Percentiles rank a stretch among this genome's conserved stretches.
These are phyloP conservation scores for Pachypanchax playfairii DNA, from an alignment of 2,113 vertebrate species.

Conservation along the genomic window DNA sequence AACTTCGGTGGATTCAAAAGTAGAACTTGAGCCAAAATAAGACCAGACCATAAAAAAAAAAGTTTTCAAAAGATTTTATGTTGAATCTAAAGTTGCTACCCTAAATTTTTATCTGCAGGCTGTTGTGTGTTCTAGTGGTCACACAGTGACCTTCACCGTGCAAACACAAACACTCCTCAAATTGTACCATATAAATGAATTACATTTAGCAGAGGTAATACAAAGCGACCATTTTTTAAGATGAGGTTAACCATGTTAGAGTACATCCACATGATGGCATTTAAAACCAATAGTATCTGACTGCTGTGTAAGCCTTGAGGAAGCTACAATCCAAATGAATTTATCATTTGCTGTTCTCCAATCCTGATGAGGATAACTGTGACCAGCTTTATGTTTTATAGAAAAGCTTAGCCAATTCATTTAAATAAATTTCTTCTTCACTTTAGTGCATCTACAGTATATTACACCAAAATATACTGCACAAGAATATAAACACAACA, in stretches of 20 bases:
- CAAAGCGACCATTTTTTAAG: conserved; percentile 31
- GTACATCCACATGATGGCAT: conserved; percentile 29
- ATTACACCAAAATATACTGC: no score
- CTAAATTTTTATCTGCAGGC: conserved; percentile 2
- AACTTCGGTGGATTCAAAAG: neutral
- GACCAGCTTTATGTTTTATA: conserved; percentile 11
- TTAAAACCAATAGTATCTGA: conserved; percentile 45
- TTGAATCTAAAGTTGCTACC: neutral
- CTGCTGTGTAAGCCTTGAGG: conserved; percentile 23
- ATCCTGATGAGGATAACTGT: neutral
- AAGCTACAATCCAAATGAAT: conserved; percentile 13
- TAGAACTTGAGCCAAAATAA: neutral
- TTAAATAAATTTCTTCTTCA: no score
- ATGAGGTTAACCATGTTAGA: conserved; percentile 23
- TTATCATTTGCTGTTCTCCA: conserved; percentile 28
- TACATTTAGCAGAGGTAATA: conserved; percentile 19
- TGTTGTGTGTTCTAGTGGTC: neutral
- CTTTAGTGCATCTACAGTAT: no score
- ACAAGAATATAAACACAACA: no score
- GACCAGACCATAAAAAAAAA: neutral
- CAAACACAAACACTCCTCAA: conserved; percentile 2
- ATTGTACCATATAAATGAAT: conserved; percentile 19
- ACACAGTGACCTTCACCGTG: no score
- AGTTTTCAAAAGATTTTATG: conserved; percentile 19
- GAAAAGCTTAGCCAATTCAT: conserved; percentile 25